Evolutionary conservation across 2,797 vertebrate genomes (phyloP).

Genomic region (Helicolenus hilgendorfi): DNA sequence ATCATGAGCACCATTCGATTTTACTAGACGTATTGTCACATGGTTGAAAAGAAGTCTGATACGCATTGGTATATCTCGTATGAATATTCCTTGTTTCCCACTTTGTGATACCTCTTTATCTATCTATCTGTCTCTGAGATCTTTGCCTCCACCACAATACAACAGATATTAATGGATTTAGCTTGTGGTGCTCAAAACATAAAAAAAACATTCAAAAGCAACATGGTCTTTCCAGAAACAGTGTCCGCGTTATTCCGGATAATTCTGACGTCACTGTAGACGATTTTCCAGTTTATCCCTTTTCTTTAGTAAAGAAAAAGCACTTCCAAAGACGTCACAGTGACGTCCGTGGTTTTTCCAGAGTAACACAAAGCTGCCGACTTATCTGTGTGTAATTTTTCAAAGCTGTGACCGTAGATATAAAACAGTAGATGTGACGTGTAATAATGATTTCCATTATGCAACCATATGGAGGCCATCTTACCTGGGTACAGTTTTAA

Average conservation of each 20-base stretch:
- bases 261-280: neutral
- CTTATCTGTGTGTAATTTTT: neutral
- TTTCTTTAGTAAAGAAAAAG: neutral
- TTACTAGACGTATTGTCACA: neutral
- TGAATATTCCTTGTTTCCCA: too few relatives aligned
- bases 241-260: neutral
- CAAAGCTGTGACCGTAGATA: neutral
- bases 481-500: neutral
- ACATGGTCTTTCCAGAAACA: neutral
- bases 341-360: neutral
- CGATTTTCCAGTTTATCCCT: neutral
- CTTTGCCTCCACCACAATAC: too few relatives aligned
- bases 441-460: neutral
- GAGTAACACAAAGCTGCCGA: neutral
- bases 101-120: too few relatives aligned
- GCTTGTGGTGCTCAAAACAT: too few relatives aligned
- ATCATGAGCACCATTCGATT: neutral
- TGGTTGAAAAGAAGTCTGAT: neutral
- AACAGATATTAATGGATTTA: too few relatives aligned
- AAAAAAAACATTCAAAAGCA: too few relatives aligned
- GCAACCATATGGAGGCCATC: neutral
- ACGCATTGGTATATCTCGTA: neutral
- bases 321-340: neutral
- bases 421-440: neutral
- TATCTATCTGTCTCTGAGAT: too few relatives aligned